Conservation (phyloP, 1,140 invertebrate species). For the Vollenhovia emeryi region DNA sequence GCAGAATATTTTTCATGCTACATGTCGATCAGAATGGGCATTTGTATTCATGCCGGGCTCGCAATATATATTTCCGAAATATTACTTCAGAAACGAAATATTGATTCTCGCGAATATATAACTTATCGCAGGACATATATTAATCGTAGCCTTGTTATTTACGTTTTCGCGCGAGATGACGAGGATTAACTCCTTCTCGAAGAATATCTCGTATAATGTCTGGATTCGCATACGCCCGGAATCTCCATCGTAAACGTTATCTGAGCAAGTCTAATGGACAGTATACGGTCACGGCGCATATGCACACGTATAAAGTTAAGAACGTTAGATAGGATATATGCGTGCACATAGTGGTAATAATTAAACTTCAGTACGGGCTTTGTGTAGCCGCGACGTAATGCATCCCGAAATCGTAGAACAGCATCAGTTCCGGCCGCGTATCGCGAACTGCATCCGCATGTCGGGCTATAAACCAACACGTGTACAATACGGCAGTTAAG, state of each 20-base stretch:
- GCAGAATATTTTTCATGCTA: constrained; percentile 56
- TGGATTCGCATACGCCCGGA: neutral
- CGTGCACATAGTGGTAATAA: constrained; percentile 32
- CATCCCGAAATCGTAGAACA: constrained; percentile 50
- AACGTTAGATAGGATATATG: constrained; percentile 14
- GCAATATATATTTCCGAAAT: constrained; percentile 53
- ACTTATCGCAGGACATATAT: constrained; percentile 16
- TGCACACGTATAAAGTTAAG: constrained; percentile 45
- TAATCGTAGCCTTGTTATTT: constrained; percentile 13
- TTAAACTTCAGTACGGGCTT: constrained; percentile 42
- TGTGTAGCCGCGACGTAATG: constrained; percentile 33
- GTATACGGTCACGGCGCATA: constrained; percentile 22
- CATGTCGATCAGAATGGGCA: constrained; percentile 54
- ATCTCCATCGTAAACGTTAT: constrained; percentile 55
- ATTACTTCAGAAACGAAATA: constrained; percentile 40
- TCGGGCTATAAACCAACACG: constrained; percentile 56
- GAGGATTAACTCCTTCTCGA: constrained; percentile 13
- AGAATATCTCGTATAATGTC: neutral
- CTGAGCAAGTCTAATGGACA: constrained; percentile 39
- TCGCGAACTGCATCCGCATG: neutral
- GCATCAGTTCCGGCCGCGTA: constrained; percentile 25
- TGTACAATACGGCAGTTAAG: constrained; percentile 57
- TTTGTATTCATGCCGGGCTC: constrained; percentile 47
- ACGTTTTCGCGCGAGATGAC: neutral
- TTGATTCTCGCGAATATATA: constrained; percentile 20